These are phyloP conservation scores for Semaprochilodus insignis DNA, from an alignment of 2,797 vertebrate genomes.

Conservation along the genomic window DNA sequence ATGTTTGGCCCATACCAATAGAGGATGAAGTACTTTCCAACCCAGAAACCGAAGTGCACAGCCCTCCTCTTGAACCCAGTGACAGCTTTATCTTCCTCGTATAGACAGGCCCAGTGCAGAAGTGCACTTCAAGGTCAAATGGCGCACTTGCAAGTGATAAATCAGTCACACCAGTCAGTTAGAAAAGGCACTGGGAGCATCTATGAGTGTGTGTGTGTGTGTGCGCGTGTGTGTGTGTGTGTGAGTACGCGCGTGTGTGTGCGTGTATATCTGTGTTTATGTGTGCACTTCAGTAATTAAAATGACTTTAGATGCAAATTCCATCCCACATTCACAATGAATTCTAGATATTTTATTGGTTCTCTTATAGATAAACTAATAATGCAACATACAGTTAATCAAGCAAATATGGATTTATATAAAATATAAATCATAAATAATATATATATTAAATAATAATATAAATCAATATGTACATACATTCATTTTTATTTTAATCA, in stretches of 20 bases:
- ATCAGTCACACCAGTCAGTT: slow-evolving; percentile 5
- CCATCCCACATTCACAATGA: not conserved
- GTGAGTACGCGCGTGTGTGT: not conserved
- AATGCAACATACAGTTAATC: not conserved
- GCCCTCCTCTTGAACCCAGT: slow-evolving; percentile 21
- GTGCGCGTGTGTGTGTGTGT: not conserved
- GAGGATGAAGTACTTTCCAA: not conserved
- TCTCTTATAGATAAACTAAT: not conserved
- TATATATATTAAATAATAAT: too few relatives aligned
- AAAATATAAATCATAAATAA: too few relatives aligned
- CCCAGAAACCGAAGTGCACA: not conserved
- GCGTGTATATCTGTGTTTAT: not conserved
- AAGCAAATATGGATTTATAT: too few relatives aligned
- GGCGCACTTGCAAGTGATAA: slow-evolving; percentile 9
- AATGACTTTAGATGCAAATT: not conserved
- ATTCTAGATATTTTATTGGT: not conserved
- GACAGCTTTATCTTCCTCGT: slow-evolving; percentile 24
- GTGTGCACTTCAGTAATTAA: not conserved
- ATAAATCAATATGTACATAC: too few relatives aligned
- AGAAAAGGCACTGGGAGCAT: not conserved
- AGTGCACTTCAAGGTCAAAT: slow-evolving; percentile 21
- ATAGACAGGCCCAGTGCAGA: slow-evolving; percentile 5
- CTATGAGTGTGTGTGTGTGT: not conserved
- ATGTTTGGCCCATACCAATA: not conserved
- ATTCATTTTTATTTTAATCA: too few relatives aligned